These are phyloP conservation scores for Anarrhichthys ocellatus DNA, from an alignment of 2,113 vertebrate species.

Conservation along the genomic window DNA sequence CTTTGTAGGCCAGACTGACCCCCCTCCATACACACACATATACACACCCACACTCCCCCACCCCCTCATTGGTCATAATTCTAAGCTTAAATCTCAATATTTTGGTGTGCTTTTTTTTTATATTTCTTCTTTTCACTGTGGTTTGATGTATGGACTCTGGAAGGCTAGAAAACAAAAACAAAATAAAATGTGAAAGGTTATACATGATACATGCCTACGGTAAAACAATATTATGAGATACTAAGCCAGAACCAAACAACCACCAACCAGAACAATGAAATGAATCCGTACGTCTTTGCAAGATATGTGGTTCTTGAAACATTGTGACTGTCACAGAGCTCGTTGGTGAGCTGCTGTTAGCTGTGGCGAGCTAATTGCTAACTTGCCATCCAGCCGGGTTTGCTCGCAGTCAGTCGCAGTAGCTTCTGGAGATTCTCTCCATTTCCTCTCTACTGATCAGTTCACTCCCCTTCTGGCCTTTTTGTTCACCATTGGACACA, in stretches of 20 bases:
- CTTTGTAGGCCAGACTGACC: constrained; percentile 79
- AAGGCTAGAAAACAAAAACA: background rate
- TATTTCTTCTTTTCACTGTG: constrained; percentile 15
- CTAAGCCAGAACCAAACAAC: background rate
- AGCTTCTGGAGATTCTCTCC: background rate
- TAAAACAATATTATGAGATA: background rate
- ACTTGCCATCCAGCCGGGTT: background rate
- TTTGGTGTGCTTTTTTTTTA: constrained; percentile 48
- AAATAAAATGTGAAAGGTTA: background rate
- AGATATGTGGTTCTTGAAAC: background rate
- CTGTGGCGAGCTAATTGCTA: background rate
- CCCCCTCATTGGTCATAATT: constrained; percentile 67
- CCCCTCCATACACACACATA: background rate
- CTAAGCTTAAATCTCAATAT: constrained; percentile 66
- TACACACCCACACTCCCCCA: constrained; percentile 12
- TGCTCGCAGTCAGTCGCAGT: background rate
- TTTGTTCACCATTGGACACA: background rate
- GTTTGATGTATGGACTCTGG: background rate
- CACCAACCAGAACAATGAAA: background rate
- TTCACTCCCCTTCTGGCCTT: background rate
- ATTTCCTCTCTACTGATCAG: background rate
- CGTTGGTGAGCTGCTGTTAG: background rate
- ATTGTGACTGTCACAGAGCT: background rate
- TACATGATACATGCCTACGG: background rate
- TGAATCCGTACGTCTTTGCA: background rate